phyloP scores from a whole-genome alignment of 2,113 vertebrate genomes.

The Seriola aureovittata region DNA sequence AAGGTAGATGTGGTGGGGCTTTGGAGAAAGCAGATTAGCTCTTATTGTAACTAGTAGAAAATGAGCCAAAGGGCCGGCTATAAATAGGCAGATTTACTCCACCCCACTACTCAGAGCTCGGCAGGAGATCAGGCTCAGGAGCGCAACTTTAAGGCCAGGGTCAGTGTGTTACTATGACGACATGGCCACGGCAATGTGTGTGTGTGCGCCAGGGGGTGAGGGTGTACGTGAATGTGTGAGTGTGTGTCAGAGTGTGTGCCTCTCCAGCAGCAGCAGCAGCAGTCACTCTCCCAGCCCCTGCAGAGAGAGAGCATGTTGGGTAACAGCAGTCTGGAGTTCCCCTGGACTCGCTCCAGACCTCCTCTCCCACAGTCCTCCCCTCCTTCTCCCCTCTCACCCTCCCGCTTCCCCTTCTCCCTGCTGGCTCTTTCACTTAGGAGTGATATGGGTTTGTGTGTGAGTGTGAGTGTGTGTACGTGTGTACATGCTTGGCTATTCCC shows the following conservation, averaged over 20 bases:
- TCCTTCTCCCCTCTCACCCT: constrained; percentile 58
- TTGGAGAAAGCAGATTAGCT: constrained; percentile 75
- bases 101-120: constrained; percentile 62
- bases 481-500: constrained; percentile 40
- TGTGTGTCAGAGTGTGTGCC: background rate
- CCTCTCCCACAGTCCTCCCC: constrained; percentile 69
- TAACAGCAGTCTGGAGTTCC: constrained; percentile 86
- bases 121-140: constrained; percentile 59
- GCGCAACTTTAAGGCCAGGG: constrained; percentile 70
- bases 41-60: constrained; percentile 74
- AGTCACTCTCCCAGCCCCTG: constrained; percentile 68
- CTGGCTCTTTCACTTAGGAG: constrained; percentile 54
- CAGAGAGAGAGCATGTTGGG: constrained; percentile 76
- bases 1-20: constrained; percentile 57
- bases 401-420: constrained; percentile 61
- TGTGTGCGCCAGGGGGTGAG: constrained; percentile 31
- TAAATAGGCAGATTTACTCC: constrained; percentile 81
- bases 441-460: constrained; percentile 30
- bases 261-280: constrained; percentile 50
- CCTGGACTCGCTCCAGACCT: constrained; percentile 83
- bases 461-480: constrained; percentile 13
- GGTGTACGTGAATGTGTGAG: constrained; percentile 17
- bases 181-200: constrained; percentile 36
- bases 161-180: constrained; percentile 83
- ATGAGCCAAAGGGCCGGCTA: constrained; percentile 72